phyloP scores from a whole-genome alignment of 2,888 invertebrate species.

The Adineta ricciae region DNA sequence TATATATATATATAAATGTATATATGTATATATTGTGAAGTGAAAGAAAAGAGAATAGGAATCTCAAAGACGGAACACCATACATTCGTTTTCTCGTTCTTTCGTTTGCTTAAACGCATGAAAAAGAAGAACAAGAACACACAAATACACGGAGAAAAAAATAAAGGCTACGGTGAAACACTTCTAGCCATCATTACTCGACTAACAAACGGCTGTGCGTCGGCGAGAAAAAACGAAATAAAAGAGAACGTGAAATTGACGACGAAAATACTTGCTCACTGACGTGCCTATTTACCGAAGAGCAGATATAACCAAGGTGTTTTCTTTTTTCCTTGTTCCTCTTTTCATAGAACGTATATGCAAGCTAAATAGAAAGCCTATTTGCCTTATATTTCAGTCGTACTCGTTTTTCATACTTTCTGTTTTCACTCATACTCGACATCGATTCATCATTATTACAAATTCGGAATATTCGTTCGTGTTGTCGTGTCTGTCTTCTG shows the following conservation, averaged over 20 bases:
- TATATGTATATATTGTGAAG: neutral
- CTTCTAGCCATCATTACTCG: conserved; percentile 3
- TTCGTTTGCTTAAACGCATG: neutral
- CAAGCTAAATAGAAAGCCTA: conserved; percentile 5
- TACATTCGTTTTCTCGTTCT: conserved; percentile 9
- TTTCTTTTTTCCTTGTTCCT: conserved; percentile 2
- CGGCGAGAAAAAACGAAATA: conserved; percentile 13
- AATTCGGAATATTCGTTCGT: neutral
- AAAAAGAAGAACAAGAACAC: conserved; percentile 5
- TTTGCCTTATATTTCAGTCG: neutral
- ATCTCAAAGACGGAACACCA: conserved; percentile 13
- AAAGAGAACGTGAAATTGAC: neutral
- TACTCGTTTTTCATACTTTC: neutral
- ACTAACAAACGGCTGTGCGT: neutral
- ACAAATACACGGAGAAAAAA: neutral
- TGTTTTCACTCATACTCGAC: neutral
- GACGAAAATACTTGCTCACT: conserved; percentile 1
- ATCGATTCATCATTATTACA: neutral
- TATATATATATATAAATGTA: neutral
- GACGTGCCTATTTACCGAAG: conserved; percentile 10
- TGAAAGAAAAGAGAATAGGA: neutral
- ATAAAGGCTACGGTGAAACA: neutral
- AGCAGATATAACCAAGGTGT: neutral
- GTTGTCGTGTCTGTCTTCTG: neutral
- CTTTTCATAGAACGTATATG: neutral